Evolutionary conservation across 2,888 invertebrate species (phyloP), one percentile per base, ranked within the genome.

Genomic region (Lottia scabra): DNA sequence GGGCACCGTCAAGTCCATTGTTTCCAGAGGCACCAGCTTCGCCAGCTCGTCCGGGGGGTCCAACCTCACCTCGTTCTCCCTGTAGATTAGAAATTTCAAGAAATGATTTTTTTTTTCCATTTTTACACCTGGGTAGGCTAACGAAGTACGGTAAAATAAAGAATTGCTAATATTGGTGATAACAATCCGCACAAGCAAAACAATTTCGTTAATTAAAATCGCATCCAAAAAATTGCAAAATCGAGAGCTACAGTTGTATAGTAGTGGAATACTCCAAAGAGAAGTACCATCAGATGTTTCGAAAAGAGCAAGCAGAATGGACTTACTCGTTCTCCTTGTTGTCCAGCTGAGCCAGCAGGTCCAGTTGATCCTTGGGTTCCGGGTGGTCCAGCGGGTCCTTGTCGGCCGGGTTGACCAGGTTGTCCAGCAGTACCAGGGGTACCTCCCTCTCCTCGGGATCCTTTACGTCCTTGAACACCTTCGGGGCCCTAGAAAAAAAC

Each of bases 381-480:
- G 66, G 81, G 75, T 15, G 92, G 90, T 23, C 95, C 88, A 23
- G 84, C 74, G 13, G 84, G 78, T 69, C 89, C 89, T 3, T 85
- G 79, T 66, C 80, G 84, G 15, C 83, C 83, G 16, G 83, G 80
- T 44, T 74, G 67, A 15, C 85, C 85, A 4, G 82, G 77, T 3
- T 92, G 90, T 0, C 94, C 94, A 4, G 91, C 68, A 70, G 72
- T 43, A 72, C 84, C 72, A 26, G 68, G 6, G 63, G 72, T 74
- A 0, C 84, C 84, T 16, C 70, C 27, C 3, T 65, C 45, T 45
- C 84, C 84, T 46, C 74, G 78, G 27, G 69, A 27, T 43, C 83
- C 83, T 23, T 78, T 75, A 6, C 72, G 68, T 56, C 86, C 86
- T n/a, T 78, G 68, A n/a, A 62, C 65, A n/a, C 87, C 87, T 71